Conservation (phyloP, 2,888 invertebrate species). For the Ectemnius cavifrons region DNA sequence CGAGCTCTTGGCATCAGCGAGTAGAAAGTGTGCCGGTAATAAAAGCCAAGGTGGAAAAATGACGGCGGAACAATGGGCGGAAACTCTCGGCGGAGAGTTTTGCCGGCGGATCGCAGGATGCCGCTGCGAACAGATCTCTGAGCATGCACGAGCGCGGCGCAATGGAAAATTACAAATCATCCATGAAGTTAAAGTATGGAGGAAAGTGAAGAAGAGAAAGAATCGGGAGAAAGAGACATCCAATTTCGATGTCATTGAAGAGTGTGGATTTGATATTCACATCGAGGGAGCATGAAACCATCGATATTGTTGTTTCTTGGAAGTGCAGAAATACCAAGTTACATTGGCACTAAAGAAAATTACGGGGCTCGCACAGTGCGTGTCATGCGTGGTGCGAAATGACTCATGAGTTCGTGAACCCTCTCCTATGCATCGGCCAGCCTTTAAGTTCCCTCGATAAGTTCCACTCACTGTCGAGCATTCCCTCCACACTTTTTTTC, state of each 20-base stretch:
- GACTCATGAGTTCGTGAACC: conserved; percentile 59
- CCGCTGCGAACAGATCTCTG: too few relatives aligned
- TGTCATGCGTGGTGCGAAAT: conserved; percentile 58
- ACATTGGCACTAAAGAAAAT: conserved; percentile 41
- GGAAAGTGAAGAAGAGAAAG: too few relatives aligned
- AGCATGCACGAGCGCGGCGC: too few relatives aligned
- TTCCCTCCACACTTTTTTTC: conserved; percentile 6
- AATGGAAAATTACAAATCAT: too few relatives aligned
- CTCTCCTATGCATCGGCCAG: conserved; percentile 38
- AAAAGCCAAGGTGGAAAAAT: conserved; percentile 10
- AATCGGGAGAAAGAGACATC: too few relatives aligned
- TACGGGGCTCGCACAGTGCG: conserved; percentile 41
- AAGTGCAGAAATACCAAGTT: conserved; percentile 25
- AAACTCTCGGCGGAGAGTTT: conserved; percentile 2
- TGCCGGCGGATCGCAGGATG: not conserved
- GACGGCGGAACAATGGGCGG: conserved; percentile 15
- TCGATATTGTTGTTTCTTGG: conserved; percentile 41
- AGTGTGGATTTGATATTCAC: too few relatives aligned
- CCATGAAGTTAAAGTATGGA: too few relatives aligned
- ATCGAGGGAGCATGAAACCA: conserved; percentile 8
- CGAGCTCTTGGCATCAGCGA: conserved; percentile 5
- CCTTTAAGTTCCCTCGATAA: conserved; percentile 23
- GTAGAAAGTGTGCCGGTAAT: conserved; percentile 21
- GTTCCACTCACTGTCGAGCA: not conserved
- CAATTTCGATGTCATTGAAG: too few relatives aligned